phyloP scores from a whole-genome alignment of 1,140 invertebrate species.

The Lasaia peninsularis region DNA sequence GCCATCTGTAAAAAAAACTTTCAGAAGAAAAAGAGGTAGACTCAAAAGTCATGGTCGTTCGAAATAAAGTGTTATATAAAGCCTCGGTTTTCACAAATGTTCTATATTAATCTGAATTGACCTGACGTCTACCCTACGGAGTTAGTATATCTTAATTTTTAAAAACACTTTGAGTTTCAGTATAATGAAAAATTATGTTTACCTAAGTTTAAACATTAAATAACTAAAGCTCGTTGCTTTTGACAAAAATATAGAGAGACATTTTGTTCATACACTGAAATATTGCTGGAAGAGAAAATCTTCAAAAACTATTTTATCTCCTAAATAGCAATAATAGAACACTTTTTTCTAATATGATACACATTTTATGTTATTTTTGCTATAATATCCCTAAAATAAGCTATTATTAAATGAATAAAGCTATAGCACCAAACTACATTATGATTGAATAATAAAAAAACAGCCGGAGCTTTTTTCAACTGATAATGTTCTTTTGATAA shows the following conservation, averaged over 20 bases:
- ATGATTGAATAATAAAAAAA: not conserved
- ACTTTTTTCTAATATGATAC: not conserved
- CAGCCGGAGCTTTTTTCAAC: not conserved
- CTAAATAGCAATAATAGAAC: slow-evolving; percentile 2
- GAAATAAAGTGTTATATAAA: not conserved
- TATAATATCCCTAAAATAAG: slow-evolving; percentile 8
- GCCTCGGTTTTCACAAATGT: slow-evolving; percentile 30
- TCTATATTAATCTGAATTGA: slow-evolving; percentile 57
- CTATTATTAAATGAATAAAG: not conserved
- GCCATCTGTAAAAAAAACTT: no score
- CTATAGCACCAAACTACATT: not conserved
- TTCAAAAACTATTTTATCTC: not conserved
- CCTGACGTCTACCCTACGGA: slow-evolving; percentile 59
- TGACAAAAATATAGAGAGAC: not conserved
- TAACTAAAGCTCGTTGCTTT: slow-evolving; percentile 4
- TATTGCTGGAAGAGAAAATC: slow-evolving; percentile 1
- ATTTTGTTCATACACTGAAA: slow-evolving; percentile 1
- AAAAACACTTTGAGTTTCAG: slow-evolving; percentile 36
- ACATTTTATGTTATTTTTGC: not conserved
- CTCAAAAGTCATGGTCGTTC: no score
- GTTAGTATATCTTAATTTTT: slow-evolving; percentile 55
- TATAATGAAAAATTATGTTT: not conserved
- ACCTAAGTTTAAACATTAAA: not conserved
- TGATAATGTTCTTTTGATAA: no score
- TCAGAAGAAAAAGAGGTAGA: no score